A percentile compares a stretch with the other conserved stretches of the same genome.
phyloP scores from a whole-genome alignment of 2,888 invertebrate species.

The Balanococcus diminutus region DNA sequence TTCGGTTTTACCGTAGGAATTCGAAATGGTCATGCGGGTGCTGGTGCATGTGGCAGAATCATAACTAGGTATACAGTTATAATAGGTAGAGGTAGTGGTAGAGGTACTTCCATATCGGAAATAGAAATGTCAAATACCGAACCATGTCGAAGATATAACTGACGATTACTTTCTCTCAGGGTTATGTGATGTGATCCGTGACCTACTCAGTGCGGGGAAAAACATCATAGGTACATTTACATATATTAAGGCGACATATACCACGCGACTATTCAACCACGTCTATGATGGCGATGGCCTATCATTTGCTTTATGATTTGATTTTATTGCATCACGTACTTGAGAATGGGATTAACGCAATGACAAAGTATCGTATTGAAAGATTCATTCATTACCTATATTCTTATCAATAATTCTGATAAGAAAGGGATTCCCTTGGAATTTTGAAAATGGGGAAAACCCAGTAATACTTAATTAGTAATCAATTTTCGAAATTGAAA shows the following conservation, averaged over 20 bases:
- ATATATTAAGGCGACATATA: constrained; percentile 10
- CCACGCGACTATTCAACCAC: neutral
- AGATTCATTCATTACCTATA: too few relatives aligned
- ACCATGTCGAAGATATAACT: neutral
- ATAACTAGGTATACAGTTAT: neutral
- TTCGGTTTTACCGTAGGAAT: constrained; percentile 22
- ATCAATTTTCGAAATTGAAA: too few relatives aligned
- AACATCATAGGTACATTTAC: constrained; percentile 6
- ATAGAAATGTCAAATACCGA: neutral
- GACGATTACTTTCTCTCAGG: constrained; percentile 24
- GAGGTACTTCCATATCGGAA: neutral
- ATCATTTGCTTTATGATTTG: too few relatives aligned
- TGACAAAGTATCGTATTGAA: too few relatives aligned
- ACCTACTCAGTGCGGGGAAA: neutral
- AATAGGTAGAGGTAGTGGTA: neutral
- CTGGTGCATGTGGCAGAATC: neutral
- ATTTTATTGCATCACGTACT: too few relatives aligned
- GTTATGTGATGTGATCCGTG: constrained; percentile 16
- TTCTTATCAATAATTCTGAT: too few relatives aligned
- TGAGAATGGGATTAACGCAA: too few relatives aligned
- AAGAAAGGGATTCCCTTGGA: too few relatives aligned
- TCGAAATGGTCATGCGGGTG: neutral
- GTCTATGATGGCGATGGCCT: too few relatives aligned
- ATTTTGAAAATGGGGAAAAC: too few relatives aligned
- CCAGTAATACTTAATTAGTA: too few relatives aligned